These are phyloP conservation scores for Hermaeophaga mercurialis DNA, from an alignment of 2,888 invertebrate species.

Conservation along the genomic window DNA sequence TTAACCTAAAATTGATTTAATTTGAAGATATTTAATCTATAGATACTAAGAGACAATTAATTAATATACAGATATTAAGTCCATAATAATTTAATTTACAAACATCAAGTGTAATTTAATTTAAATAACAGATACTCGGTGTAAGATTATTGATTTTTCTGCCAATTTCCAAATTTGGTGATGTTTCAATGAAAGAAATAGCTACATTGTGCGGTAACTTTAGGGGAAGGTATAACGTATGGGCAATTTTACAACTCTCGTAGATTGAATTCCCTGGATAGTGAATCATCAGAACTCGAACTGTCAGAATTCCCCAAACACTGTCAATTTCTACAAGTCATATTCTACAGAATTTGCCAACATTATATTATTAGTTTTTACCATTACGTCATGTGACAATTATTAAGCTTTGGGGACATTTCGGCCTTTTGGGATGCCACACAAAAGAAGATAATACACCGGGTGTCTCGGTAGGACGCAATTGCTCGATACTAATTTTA, in stretches of 20 bases:
- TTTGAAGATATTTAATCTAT: too few relatives aligned
- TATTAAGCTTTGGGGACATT: constrained; percentile 7
- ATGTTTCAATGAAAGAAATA: constrained; percentile 32
- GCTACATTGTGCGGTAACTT: constrained; percentile 32
- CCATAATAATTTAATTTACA: too few relatives aligned
- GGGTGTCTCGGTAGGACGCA: too few relatives aligned
- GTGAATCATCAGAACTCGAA: constrained; percentile 35
- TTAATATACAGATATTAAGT: too few relatives aligned
- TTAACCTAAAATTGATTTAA: too few relatives aligned
- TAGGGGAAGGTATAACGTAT: constrained; percentile 29
- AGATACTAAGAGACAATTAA: too few relatives aligned
- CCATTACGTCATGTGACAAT: constrained; percentile 28
- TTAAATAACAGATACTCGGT: too few relatives aligned
- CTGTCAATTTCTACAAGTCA: constrained; percentile 31
- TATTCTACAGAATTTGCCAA: constrained; percentile 43
- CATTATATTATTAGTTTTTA: constrained; percentile 38
- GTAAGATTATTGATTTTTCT: too few relatives aligned
- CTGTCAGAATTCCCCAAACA: constrained; percentile 31
- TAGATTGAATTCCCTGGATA: constrained; percentile 30
- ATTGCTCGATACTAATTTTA: too few relatives aligned
- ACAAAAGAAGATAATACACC: too few relatives aligned
- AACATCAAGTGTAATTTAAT: too few relatives aligned
- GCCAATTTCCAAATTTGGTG: not conserved
- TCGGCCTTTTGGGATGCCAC: not conserved
- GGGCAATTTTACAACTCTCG: constrained; percentile 31